These are phyloP conservation scores for Liposcelis brunnea DNA, from an alignment of 2,888 invertebrate genomes.

Conservation along the genomic window DNA sequence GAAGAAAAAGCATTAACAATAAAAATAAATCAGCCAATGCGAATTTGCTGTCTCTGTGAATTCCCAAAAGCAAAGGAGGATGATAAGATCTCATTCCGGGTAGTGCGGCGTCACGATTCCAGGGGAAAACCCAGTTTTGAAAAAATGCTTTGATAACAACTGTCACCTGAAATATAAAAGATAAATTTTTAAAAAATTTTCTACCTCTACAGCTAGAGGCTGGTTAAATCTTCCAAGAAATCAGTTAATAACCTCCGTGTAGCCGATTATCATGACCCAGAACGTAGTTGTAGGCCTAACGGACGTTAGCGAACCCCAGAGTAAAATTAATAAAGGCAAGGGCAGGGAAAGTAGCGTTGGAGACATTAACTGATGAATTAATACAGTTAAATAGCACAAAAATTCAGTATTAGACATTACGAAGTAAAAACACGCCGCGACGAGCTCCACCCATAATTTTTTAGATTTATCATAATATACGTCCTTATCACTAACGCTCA, in stretches of 20 bases:
- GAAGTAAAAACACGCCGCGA: background rate
- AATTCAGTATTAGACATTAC: background rate
- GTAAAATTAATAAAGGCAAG: constrained; percentile 29
- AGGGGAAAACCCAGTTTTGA: background rate
- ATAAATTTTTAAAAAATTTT: constrained; percentile 1
- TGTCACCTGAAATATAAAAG: background rate
- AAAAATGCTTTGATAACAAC: constrained; percentile 7
- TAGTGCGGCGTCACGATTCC: background rate
- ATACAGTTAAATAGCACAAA: background rate
- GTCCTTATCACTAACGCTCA: no score
- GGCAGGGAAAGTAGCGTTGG: constrained; percentile 1
- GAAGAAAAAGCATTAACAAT: constrained; percentile 4
- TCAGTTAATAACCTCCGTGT: constrained; percentile 31
- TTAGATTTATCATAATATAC: no score
- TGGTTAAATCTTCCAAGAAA: no score
- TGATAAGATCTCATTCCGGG: background rate
- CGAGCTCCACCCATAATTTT: no score
- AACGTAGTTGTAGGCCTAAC: constrained; percentile 41
- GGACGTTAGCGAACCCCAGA: constrained; percentile 42
- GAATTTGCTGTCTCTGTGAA: background rate
- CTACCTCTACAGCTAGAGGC: no score
- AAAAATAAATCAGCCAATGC: background rate
- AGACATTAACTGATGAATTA: background rate
- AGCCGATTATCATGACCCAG: constrained; percentile 42
- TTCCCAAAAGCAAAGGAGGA: background rate